Evolutionary conservation across 2,797 vertebrate genomes (phyloP).

Genomic region (Crossoptilon crossoptilon): DNA sequence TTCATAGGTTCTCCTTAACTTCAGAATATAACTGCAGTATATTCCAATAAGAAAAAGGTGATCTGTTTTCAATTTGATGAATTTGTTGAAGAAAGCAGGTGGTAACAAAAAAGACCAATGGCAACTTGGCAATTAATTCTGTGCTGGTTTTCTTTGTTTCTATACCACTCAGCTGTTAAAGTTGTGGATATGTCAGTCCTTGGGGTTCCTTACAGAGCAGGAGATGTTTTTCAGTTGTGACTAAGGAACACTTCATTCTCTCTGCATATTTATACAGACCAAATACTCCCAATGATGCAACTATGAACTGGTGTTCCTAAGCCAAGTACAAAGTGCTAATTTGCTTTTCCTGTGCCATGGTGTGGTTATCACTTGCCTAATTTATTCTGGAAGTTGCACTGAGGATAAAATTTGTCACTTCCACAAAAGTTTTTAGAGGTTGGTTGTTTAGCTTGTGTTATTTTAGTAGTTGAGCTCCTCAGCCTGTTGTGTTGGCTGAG

Average conservation of each 20-base stretch:
- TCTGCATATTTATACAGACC: not conserved
- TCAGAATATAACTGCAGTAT: not conserved
- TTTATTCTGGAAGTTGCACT: not conserved
- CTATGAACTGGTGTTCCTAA: not conserved
- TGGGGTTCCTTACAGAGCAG: not conserved
- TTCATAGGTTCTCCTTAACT: not conserved
- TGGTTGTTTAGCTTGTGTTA: not conserved
- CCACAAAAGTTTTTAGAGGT: not conserved
- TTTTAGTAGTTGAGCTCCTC: not conserved
- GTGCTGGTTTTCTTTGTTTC: not conserved
- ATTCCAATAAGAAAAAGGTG: not conserved
- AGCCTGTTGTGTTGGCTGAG: not conserved
- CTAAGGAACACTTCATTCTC: not conserved
- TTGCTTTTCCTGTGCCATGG: not conserved
- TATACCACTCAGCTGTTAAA: not conserved
- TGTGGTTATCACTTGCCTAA: not conserved
- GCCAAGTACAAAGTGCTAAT: not conserved
- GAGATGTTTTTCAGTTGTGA: not conserved
- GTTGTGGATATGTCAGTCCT: not conserved
- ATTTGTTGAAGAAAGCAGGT: not conserved
- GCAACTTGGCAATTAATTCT: not conserved
- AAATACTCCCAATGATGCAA: not conserved
- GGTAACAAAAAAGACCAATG: not conserved
- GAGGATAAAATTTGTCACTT: no score
- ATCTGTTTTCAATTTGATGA: not conserved